Conservation (phyloP, 2,888 invertebrate species). For the Tipula confusa region DNA sequence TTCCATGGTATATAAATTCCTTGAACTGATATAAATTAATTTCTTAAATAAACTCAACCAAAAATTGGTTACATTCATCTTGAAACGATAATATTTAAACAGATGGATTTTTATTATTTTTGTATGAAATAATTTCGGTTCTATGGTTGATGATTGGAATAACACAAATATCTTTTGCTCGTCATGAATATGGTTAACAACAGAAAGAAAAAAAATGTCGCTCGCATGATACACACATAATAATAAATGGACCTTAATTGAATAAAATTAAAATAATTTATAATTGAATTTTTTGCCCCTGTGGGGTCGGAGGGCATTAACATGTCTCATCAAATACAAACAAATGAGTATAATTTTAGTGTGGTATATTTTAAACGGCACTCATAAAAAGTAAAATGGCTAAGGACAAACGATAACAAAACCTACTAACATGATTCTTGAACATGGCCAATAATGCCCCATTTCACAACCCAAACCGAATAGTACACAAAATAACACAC, state of each 20-base stretch:
- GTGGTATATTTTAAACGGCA: too few relatives aligned
- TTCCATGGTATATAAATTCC: neutral
- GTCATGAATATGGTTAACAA: neutral
- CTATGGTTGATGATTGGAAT: neutral
- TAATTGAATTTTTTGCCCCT: too few relatives aligned
- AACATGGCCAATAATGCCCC: too few relatives aligned
- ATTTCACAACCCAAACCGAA: too few relatives aligned
- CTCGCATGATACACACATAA: neutral
- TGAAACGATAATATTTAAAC: slow-evolving; percentile 12
- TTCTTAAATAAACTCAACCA: neutral
- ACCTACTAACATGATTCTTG: too few relatives aligned
- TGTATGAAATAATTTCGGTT: neutral
- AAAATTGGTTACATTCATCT: neutral
- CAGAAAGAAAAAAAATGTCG: neutral
- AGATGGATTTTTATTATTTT: slow-evolving; percentile 3
- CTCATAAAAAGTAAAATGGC: too few relatives aligned
- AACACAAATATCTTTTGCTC: neutral
- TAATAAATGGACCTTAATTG: slow-evolving; percentile 1
- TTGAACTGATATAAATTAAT: neutral
- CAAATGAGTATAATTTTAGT: too few relatives aligned
- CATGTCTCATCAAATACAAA: too few relatives aligned
- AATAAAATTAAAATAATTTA: slow-evolving; percentile 12
- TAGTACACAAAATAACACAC: too few relatives aligned
- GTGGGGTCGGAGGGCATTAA: too few relatives aligned
- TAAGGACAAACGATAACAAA: too few relatives aligned